phyloP scores from a whole-genome alignment of 23 tunicate genomes.

The Trididemnum nubilum region DNA sequence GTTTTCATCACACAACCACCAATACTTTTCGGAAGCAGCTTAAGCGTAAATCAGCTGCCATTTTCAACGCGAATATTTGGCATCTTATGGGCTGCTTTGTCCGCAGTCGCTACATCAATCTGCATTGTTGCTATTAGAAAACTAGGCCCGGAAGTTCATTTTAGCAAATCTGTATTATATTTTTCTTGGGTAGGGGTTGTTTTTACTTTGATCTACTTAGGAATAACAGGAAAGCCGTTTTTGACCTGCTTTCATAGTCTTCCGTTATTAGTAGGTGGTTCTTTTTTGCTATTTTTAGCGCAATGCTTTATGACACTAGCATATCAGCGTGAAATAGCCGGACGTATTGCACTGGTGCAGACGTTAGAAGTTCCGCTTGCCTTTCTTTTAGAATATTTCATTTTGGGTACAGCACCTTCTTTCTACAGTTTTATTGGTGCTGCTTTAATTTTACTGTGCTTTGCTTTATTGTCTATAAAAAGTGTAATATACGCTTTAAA shows the following conservation, averaged over 20 bases:
- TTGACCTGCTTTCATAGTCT: neutral
- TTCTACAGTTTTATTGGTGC: conserved; percentile 30
- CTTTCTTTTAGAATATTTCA: conserved; percentile 1
- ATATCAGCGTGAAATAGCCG: conserved; percentile 18
- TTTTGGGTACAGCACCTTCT: neutral
- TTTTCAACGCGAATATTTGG: neutral
- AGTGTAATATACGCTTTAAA: neutral
- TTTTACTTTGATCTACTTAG: conserved; percentile 9
- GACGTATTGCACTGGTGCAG: conserved; percentile 19
- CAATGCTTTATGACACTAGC: conserved; percentile 13
- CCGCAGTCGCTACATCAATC: neutral
- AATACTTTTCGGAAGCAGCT: neutral
- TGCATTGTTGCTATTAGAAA: neutral
- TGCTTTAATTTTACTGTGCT: neutral
- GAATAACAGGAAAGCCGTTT: neutral
- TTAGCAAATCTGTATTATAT: conserved; percentile 11
- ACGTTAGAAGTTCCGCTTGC: conserved; percentile 15
- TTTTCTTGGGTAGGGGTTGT: conserved; percentile 3
- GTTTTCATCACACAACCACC: conserved; percentile 27
- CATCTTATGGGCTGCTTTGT: neutral
- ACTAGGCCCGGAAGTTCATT: conserved; percentile 27
- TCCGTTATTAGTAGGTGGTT: neutral
- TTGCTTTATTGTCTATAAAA: conserved; percentile 2
- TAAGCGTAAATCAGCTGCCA: neutral
- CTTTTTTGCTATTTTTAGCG: neutral